Conservation (phyloP, 2,888 invertebrate species). For the Sericinus montela region DNA sequence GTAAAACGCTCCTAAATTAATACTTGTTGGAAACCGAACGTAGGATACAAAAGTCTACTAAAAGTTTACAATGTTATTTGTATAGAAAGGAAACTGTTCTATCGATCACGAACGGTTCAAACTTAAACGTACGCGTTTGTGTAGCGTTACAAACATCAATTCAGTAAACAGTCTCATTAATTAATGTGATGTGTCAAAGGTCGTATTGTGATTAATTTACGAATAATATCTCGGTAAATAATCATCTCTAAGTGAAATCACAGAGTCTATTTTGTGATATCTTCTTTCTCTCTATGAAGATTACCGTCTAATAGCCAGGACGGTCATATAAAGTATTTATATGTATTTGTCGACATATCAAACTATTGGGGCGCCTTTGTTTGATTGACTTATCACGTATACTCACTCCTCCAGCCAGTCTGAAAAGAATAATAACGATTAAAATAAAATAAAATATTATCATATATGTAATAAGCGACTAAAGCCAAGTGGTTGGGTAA, state of each 20-base stretch:
- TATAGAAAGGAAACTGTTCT: slow-evolving; percentile 46
- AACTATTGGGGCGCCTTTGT: slow-evolving; percentile 43
- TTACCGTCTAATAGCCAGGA: slow-evolving; percentile 28
- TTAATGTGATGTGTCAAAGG: slow-evolving; percentile 41
- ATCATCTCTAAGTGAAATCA: slow-evolving; percentile 48
- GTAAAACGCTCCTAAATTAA: slow-evolving; percentile 68
- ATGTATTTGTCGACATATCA: slow-evolving; percentile 29
- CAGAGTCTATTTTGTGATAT: slow-evolving; percentile 48
- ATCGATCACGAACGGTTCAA: slow-evolving; percentile 40
- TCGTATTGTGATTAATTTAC: slow-evolving; percentile 20
- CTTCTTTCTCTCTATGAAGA: slow-evolving; percentile 25
- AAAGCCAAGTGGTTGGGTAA: no score
- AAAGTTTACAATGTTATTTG: slow-evolving; percentile 38
- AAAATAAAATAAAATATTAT: slow-evolving; percentile 13
- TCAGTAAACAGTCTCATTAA: slow-evolving; percentile 72
- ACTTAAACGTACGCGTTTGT: slow-evolving; percentile 35
- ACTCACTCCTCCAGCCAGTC: slow-evolving; percentile 95
- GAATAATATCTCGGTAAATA: slow-evolving; percentile 24
- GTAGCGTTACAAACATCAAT: slow-evolving; percentile 65
- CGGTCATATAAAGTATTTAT: slow-evolving; percentile 33
- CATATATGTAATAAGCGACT: no score
- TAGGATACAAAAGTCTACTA: slow-evolving; percentile 54
- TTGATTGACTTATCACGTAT: slow-evolving; percentile 89
- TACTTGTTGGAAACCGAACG: slow-evolving; percentile 64
- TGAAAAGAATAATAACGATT: slow-evolving; percentile 74